Percentiles rank a stretch among this genome's conserved stretches.
These are phyloP conservation scores for Papilio gigon DNA, from an alignment of 2,888 invertebrate genomes.

Conservation along the genomic window DNA sequence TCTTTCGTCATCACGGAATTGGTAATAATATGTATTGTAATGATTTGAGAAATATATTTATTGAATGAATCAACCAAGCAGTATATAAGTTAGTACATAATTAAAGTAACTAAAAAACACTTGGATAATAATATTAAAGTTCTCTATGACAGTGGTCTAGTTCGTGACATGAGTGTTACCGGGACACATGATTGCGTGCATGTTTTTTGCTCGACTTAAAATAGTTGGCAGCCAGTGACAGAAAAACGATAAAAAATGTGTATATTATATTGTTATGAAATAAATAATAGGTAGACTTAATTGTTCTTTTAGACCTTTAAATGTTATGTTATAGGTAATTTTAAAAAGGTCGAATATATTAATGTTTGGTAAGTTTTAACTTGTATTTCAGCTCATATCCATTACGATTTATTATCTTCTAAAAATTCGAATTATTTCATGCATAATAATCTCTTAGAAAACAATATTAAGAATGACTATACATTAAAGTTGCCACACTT, in stretches of 20 bases:
- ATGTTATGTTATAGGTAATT: too few relatives aligned
- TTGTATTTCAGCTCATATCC: too few relatives aligned
- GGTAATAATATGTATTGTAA: neutral
- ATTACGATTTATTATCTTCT: too few relatives aligned
- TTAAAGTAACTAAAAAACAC: neutral
- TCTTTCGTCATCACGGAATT: too few relatives aligned
- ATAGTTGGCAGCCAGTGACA: neutral
- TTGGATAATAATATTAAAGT: neutral
- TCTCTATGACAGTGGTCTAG: constrained; percentile 10
- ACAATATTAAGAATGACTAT: neutral
- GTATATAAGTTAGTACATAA: neutral
- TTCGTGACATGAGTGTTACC: constrained; percentile 17
- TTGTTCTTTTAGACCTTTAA: too few relatives aligned
- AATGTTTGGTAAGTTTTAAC: too few relatives aligned
- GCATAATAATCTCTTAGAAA: neutral
- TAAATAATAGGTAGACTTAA: too few relatives aligned
- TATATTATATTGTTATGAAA: neutral
- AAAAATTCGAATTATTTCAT: too few relatives aligned
- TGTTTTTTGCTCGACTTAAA: constrained; percentile 1
- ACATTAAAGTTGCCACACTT: neutral
- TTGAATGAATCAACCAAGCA: neutral
- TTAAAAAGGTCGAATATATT: too few relatives aligned
- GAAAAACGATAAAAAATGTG: neutral
- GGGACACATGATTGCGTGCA: constrained; percentile 4
- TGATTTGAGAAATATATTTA: neutral